Base-by-base conservation (phyloP, 2,888 invertebrate species). In the Oxycera nigricornis region DNA sequence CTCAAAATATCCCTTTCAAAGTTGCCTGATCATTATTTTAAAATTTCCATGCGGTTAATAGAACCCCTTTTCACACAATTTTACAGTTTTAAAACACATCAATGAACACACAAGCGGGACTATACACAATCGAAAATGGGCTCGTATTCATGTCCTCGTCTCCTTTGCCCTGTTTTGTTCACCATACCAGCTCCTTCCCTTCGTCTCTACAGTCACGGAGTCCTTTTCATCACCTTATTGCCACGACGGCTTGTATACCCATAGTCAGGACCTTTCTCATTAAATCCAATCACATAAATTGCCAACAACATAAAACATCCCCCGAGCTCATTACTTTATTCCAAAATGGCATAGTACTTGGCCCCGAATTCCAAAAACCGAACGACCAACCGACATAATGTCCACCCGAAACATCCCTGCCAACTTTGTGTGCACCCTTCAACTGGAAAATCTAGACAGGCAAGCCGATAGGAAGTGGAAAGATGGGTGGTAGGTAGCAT, bases 301-400 rank as follows among this genome's bases (percentile, higher is more conserved):
- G 70, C 70, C 70, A 70, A 70, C 70, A 70, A 70, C 70, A 70
- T 70, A 70, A 70, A 70, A 70, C 70, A 70, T 70, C 70, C 70
- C 70, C 70, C 55, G 52, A 70, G 70, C 70, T 70, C 70, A 70
- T 70, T 70, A 70, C 70, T 70, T 70, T 70, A 70, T 70, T 70
- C 70, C 70, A 46, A 52, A 70, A 52, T 70, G 46, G 70, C 55
- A 70, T 70, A 41, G 22, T 65, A 61, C 28, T 28, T 31, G 26
- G 22, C 31, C 20, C 52, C 52, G 30, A 9, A 39, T 35, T 17
- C 11, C 39, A n/a, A 11, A 39, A 65, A 41, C 39, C 65, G 7
- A 39, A 65, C 39, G 65, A 65, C 65, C 41, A 41, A 35, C 41
- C 22, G 41, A 65, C 39, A 17, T 41, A 20, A 17, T 39, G 30